Evolutionary conservation across 2,888 invertebrate species (phyloP).

Genomic region (Meiosimyza platycephala): DNA sequence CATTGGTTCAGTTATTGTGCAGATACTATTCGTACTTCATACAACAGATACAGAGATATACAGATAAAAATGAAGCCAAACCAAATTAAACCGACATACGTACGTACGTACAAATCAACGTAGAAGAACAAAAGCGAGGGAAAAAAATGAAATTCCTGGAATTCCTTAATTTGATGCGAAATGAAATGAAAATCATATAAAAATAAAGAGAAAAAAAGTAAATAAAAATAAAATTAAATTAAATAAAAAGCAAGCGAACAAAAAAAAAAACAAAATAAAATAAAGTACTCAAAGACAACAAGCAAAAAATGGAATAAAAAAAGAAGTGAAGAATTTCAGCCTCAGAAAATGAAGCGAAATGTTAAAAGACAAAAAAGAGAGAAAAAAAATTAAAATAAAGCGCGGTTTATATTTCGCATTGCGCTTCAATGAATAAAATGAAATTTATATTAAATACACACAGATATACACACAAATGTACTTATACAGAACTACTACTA

Average conservation of each 20-base stretch:
- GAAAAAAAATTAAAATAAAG: neutral
- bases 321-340: constrained; percentile 21
- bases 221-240: constrained; percentile 12
- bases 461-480: too few relatives aligned
- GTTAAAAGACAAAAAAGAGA: neutral
- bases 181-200: constrained; percentile 44
- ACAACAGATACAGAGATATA: too few relatives aligned
- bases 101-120: constrained; percentile 19
- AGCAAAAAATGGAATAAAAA: neutral
- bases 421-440: constrained; percentile 32
- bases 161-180: constrained; percentile 46
- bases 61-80: too few relatives aligned
- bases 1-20: too few relatives aligned
- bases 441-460: constrained; percentile 25
- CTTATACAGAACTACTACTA: too few relatives aligned
- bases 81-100: neutral
- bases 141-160: constrained; percentile 41
- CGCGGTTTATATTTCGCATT: constrained; percentile 30
- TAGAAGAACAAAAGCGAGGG: constrained; percentile 33
- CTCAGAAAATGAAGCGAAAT: constrained; percentile 20
- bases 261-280: constrained; percentile 17
- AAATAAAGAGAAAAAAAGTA: constrained; percentile 19
- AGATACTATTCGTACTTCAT: too few relatives aligned
- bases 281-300: neutral
- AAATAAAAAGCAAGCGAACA: neutral